Conservation (phyloP, 2,888 invertebrate species). For the Digitonthophagus gazella region DNA sequence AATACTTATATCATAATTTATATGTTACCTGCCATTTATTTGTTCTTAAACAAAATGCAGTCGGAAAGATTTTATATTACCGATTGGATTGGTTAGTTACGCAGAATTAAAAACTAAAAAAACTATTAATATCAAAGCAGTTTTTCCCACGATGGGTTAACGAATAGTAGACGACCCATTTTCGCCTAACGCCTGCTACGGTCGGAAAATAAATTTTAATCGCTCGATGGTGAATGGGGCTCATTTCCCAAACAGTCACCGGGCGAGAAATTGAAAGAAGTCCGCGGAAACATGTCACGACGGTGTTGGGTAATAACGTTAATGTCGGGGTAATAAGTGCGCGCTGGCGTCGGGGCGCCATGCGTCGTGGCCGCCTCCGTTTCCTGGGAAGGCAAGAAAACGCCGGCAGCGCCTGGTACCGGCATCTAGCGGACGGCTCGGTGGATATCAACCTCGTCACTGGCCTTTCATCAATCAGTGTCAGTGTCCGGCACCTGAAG, state of each 20-base stretch:
- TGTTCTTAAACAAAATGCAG: no score
- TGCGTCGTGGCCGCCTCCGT: not conserved
- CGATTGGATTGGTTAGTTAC: no score
- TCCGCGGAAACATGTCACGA: constrained; percentile 28
- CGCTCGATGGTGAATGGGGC: not conserved
- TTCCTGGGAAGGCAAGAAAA: constrained; percentile 11
- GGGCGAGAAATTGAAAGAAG: not conserved
- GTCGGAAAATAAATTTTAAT: not conserved
- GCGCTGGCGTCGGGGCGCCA: not conserved
- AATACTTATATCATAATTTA: no score
- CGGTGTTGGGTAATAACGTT: constrained; percentile 32
- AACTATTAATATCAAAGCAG: no score
- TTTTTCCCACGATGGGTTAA: no score
- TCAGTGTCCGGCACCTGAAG: constrained; percentile 36
- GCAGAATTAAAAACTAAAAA: no score
- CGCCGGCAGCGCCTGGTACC: constrained; percentile 29
- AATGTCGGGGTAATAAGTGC: constrained; percentile 33
- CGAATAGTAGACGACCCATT: no score
- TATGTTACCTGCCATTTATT: no score
- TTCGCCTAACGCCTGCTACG: no score
- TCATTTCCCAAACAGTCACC: not conserved
- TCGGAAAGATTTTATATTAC: no score
- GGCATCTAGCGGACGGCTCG: constrained; percentile 28
- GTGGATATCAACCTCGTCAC: constrained; percentile 37
- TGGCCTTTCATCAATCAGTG: constrained; percentile 38